Evolutionary conservation across 2,888 invertebrate species (phyloP).

Genomic region (Blera fallax): DNA sequence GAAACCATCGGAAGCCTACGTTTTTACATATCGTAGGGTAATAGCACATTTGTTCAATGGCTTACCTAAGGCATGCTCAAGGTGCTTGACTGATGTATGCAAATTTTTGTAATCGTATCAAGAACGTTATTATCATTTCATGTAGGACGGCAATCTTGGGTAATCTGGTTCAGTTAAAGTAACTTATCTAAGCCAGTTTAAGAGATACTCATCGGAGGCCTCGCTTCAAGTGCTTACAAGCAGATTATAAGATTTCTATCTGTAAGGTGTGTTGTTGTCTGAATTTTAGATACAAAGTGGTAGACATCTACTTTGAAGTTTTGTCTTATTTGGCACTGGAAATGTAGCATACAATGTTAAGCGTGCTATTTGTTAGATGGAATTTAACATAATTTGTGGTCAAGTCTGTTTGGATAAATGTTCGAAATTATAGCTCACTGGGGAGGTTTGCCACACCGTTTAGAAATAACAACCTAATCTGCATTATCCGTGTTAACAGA

Average conservation of each 20-base stretch:
- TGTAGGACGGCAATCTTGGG: not conserved
- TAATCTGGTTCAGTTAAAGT: not conserved
- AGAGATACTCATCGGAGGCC: not conserved
- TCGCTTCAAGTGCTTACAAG: not conserved
- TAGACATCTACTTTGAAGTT: not conserved
- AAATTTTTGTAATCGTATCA: constrained; percentile 31
- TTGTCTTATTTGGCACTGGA: not conserved
- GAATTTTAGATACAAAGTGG: not conserved
- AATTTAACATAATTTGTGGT: not conserved
- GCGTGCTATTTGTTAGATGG: not conserved
- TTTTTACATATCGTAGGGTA: constrained; percentile 32
- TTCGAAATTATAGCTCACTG: not conserved
- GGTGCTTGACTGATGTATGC: constrained; percentile 22
- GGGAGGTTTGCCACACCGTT: not conserved
- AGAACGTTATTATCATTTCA: constrained; percentile 14
- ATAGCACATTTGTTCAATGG: constrained; percentile 6
- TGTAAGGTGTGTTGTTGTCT: not conserved
- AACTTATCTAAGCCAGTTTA: not conserved
- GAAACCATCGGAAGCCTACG: constrained; percentile 60
- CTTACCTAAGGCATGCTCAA: constrained; percentile 22
- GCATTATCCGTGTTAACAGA: not conserved
- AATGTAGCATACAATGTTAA: not conserved
- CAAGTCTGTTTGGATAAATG: not conserved
- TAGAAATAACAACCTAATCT: not conserved
- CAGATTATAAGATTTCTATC: not conserved